Conservation (phyloP, 2,888 invertebrate species). For the Meiosimyza platycephala region DNA sequence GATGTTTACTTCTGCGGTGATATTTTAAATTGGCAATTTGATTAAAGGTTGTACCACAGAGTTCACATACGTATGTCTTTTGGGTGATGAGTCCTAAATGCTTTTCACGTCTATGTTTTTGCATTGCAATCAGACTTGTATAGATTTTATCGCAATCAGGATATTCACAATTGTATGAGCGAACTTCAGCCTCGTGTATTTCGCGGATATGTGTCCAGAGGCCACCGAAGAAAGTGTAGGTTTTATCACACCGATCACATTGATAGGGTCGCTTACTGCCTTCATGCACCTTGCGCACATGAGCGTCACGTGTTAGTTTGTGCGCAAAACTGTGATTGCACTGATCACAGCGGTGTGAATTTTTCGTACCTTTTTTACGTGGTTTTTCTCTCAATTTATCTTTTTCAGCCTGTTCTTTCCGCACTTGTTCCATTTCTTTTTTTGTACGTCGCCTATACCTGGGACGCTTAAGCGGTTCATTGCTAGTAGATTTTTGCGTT, state of each 20-base stretch:
- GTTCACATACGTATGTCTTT: conserved; percentile 60
- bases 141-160: conserved; percentile 59
- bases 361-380: conserved; percentile 50
- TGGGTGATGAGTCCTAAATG: conserved; percentile 46
- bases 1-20: conserved; percentile 61
- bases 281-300: conserved; percentile 60
- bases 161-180: conserved; percentile 56
- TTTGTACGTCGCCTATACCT: conserved; percentile 35
- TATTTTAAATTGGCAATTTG: conserved; percentile 61
- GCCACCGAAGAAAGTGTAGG: conserved; percentile 60
- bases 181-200: conserved; percentile 53
- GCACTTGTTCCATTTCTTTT: conserved; percentile 40
- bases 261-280: conserved; percentile 59
- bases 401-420: conserved; percentile 27
- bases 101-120: conserved; percentile 61
- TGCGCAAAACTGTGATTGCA: conserved; percentile 59
- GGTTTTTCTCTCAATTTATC: conserved; percentile 28
- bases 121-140: conserved; percentile 60
- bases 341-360: conserved; percentile 53
- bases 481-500: not conserved
- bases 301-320: conserved; percentile 56
- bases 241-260: conserved; percentile 60
- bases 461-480: conserved; percentile 4
- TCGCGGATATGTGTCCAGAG: conserved; percentile 61
- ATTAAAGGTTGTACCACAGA: conserved; percentile 62